Evolutionary conservation across 2,113 vertebrate genomes (phyloP), one percentile per base, ranked within the genome.

Genomic region (Brienomyrus longianalis): DNA sequence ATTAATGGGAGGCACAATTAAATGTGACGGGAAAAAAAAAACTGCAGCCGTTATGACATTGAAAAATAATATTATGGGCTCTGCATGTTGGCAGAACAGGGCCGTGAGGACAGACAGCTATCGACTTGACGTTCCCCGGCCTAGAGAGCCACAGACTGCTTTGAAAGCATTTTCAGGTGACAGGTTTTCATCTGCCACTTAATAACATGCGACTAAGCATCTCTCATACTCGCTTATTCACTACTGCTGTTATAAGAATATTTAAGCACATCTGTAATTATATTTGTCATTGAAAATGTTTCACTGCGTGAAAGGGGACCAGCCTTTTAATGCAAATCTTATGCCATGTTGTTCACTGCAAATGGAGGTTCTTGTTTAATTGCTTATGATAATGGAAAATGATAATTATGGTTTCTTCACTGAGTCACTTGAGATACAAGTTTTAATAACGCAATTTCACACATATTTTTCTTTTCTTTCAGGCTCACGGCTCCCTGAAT

Each of bases 221-320:
- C 83, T 84, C 83, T 48, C 21, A 23, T 9, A 48, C 35, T 80
- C 3, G 4, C 35, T 43, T 43, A 80, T 35, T 80, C 83, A 48
- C 83, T 84, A 84, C 39, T 48, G 83, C 83, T 84, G 83, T 84
- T 48, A 47, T 84, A 84, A 84, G 83, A 84, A 48, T 84, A 48
- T 84, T 84, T 84, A 84, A 84, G 21, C 83, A 84, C 83, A 48
- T 84, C 83, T 84, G 83, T 84, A 84, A 84, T 48, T 84, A 48
- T 47, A 47, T 84, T 47, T 84, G 83, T 84, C 83, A 84, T 84
- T 23, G 43, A 84, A 84, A 84, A 47, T 84, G 43, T 84, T 84
- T 84, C 39, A 80, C 35, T 5, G 39, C 39, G 21, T 84, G 39
- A 84, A 84, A 84, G 39, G 39, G 83, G 83, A 84, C 43, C 83